Evolutionary conservation across 2,113 vertebrate species (phyloP).

Genomic region (Oenanthe melanoleuca): DNA sequence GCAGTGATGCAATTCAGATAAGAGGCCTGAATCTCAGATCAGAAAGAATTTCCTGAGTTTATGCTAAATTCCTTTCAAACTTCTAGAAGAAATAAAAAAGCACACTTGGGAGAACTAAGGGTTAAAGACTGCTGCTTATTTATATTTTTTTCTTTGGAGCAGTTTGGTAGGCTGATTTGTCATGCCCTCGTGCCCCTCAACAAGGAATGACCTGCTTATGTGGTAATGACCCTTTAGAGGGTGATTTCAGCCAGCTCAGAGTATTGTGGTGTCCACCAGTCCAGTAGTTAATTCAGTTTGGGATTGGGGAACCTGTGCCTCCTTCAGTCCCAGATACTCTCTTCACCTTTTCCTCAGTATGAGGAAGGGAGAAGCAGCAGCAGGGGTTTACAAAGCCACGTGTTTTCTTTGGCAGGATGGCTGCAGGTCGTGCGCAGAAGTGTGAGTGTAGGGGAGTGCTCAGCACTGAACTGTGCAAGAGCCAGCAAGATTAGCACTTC

Average conservation of each 20-base stretch:
- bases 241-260: not conserved
- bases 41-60: not conserved
- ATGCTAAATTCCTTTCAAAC: not conserved
- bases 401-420: not conserved
- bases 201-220: not conserved
- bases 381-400: accelerated
- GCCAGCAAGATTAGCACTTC: not conserved
- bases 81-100: not conserved
- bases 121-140: not conserved
- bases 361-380: not conserved
- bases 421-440: not conserved
- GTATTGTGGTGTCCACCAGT: not conserved
- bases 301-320: not conserved
- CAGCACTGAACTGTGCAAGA: not conserved
- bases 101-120: accelerated
- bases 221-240: not conserved
- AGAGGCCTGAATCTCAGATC: not conserved
- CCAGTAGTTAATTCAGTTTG: not conserved
- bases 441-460: not conserved
- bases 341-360: not conserved
- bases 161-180: not conserved
- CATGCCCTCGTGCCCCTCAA: not conserved
- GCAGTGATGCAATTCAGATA: not conserved
- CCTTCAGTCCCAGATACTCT: not conserved
- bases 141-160: not conserved